Percentiles rank a stretch among this genome's conserved stretches.
Evolutionary conservation across 2,113 vertebrate genomes (phyloP).

Genomic region (Balaeniceps rex): DNA sequence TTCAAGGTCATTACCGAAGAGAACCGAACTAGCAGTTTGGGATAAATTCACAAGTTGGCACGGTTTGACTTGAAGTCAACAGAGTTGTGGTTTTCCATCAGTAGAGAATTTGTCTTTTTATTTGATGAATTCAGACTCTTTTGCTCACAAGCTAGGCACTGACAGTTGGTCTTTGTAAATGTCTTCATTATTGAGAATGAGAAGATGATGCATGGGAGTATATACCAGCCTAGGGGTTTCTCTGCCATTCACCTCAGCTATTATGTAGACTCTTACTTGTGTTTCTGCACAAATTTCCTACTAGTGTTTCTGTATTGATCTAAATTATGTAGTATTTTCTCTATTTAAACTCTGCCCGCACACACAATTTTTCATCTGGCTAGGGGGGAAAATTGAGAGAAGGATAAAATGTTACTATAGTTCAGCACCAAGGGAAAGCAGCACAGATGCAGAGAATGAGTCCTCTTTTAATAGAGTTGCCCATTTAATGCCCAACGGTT

Average conservation of each 20-base stretch:
- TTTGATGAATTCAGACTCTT: conserved; percentile 8
- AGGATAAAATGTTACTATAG: not conserved
- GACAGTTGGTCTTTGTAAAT: conserved; percentile 19
- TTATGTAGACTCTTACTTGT: not conserved
- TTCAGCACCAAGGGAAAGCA: not conserved
- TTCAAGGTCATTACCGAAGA: conserved; percentile 1
- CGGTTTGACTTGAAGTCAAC: conserved; percentile 15
- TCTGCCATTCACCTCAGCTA: not conserved
- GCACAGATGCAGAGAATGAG: not conserved
- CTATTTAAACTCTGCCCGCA: not conserved
- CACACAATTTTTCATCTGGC: not conserved
- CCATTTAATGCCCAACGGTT: not conserved
- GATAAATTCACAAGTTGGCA: conserved; percentile 30
- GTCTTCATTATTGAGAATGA: not conserved
- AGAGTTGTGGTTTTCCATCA: conserved; percentile 12
- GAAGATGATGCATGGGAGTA: not conserved
- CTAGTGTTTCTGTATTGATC: not conserved
- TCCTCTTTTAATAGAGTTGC: not conserved
- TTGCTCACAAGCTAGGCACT: not conserved
- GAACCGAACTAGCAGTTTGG: not conserved
- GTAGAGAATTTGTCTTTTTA: conserved; percentile 2
- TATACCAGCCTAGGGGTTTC: not conserved
- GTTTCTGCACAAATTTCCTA: not conserved
- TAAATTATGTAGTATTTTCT: not conserved
- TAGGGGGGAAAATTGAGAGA: not conserved